Conservation (phyloP, 2,888 invertebrate genomes). For the Ennomos quercinarius region DNA sequence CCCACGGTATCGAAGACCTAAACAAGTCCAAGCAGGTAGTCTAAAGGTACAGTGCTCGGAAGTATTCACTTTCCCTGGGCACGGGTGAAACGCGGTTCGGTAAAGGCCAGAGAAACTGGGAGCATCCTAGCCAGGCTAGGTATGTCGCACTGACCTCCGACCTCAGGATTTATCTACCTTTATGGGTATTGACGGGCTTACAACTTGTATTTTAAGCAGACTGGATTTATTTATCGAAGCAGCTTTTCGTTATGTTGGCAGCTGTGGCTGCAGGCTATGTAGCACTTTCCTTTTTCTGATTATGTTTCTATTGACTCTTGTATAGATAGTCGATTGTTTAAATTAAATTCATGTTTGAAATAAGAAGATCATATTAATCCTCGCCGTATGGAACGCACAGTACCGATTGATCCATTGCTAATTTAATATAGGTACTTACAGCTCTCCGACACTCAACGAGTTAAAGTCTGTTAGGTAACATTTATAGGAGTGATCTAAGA, state of each 20-base stretch:
- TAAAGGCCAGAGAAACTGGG: conserved; percentile 71
- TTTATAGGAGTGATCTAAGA: conserved; percentile 11
- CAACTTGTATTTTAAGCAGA: conserved; percentile 15
- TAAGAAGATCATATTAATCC: too few relatives aligned
- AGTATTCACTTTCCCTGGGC: conserved; percentile 59
- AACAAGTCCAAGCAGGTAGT: conserved; percentile 60
- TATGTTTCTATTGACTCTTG: conserved; percentile 6
- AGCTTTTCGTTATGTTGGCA: conserved; percentile 4
- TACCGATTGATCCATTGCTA: too few relatives aligned
- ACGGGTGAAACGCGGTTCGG: conserved; percentile 59
- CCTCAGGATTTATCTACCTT: conserved; percentile 39
- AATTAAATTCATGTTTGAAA: too few relatives aligned
- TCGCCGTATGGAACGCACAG: too few relatives aligned
- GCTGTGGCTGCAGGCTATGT: conserved; percentile 9
- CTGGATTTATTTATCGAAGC: conserved; percentile 15
- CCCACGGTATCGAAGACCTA: conserved; percentile 55
- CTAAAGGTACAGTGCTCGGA: conserved; percentile 47
- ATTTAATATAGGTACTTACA: too few relatives aligned
- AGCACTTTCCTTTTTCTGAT: conserved; percentile 10
- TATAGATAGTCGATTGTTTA: neutral
- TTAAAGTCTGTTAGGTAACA: conserved; percentile 4
- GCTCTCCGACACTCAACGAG: neutral
- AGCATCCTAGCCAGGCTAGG: conserved; percentile 50
- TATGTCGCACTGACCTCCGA: conserved; percentile 65
- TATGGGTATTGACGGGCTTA: conserved; percentile 11